Evolutionary conservation across 53 echinoderm and acorn worm species (phyloP), one percentile per base, ranked within the genome.

Genomic region (Crossaster papposus): DNA sequence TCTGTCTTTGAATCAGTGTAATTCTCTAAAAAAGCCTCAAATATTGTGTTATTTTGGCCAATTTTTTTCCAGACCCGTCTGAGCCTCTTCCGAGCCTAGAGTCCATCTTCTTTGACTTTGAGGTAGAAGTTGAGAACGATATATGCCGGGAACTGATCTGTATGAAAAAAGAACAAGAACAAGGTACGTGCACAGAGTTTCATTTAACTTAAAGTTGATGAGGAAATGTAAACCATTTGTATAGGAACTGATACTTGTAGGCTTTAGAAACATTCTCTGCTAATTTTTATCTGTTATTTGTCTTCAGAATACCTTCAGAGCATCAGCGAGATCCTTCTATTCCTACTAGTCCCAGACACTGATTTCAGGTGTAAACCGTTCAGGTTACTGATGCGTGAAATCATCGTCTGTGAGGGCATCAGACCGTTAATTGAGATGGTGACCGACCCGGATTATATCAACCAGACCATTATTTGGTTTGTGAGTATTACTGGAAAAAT

Each of bases 401-500:
- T 94, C 64, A 70, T 96, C 72, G 96, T 94, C 30, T 94, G 92
- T 65, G 91, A 93, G 34, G 92, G 94, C 32, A 72, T 98, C 74
- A 90, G 90, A 36, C 90, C 98, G 15, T 89, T 98, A 89, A 93
- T 98, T 30, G 98, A 98, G 44, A 93, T 90, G 91, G 30, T 98
- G 22, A 96, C 94, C 6, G 98, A 98, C 36, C 98, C 98, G 35
- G 98, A 98, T 79, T 98, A 98, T 44, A 91, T 98, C 78, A 98
- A 98, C 79, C 98, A 98, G 79, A 96, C 93, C 24, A 93, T 98
- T 35, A 91, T 93, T 31, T 98, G 95, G 95, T 70, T 90, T 90
- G 98, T 96, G 91, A 89, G 95, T 18, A 58, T 58, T 2, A 18
- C 58, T 11, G 7, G 44, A 9, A 44, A 44, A 44, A 44, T 7